A percentile compares a stretch with the other conserved stretches of the same genome.
Evolutionary conservation across 1,140 invertebrate genomes (phyloP).

Genomic region (Bombus soroeensis): DNA sequence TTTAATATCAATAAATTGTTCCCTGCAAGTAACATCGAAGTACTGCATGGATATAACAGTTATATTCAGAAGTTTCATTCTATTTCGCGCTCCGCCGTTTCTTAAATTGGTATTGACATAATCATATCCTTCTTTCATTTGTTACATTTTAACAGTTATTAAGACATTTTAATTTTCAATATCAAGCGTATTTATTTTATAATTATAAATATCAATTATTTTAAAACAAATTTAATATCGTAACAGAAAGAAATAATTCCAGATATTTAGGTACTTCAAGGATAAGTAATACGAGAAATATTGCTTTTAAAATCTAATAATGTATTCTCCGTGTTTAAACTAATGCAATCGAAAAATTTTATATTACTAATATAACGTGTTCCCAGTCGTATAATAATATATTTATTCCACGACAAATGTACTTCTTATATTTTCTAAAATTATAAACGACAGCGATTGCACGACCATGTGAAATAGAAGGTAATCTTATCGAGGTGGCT

Average conservation of each 20-base stretch:
- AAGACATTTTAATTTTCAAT: neutral
- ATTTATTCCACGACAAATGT: neutral
- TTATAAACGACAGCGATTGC: conserved; percentile 23
- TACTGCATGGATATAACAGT: neutral
- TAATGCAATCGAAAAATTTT: neutral
- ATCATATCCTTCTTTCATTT: too few relatives aligned
- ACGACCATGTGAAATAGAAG: neutral
- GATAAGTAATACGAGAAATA: too few relatives aligned
- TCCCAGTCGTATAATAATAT: neutral
- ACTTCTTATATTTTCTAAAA: conserved; percentile 47
- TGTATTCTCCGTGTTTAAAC: neutral
- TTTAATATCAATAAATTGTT: neutral
- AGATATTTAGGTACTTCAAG: too few relatives aligned
- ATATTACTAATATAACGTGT: neutral
- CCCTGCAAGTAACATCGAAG: neutral
- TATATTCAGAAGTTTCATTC: neutral
- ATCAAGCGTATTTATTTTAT: too few relatives aligned
- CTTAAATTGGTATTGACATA: neutral
- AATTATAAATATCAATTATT: too few relatives aligned
- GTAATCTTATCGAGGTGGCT: conserved; percentile 24
- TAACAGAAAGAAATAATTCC: too few relatives aligned
- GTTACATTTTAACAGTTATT: too few relatives aligned
- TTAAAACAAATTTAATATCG: too few relatives aligned
- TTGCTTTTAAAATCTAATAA: too few relatives aligned
- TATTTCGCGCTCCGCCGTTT: neutral